Base-by-base conservation (phyloP, 2,113 vertebrate genomes). In the Petrocephalus zakoni region DNA sequence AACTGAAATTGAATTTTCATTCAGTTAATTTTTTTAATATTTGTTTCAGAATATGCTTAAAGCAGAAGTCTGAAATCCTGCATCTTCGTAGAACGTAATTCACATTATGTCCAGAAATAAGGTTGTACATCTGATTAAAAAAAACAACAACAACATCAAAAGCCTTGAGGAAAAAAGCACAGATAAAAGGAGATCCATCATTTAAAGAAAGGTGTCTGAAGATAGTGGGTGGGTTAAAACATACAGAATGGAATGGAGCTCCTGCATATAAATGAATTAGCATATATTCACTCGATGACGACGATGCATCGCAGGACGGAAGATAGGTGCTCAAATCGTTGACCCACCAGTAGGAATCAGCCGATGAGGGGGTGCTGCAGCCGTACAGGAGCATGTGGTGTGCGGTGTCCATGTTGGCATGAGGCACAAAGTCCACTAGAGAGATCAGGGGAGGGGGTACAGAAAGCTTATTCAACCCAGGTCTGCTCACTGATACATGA, bases 361-460 rank as follows among this genome's bases (percentile, higher is more conserved):
- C 94, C 89, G 97, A 97, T 9, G 95, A 95, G 1, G 98, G 98
- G 64, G 94, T 96, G 91, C 95, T 95, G 93, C 98, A 99, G 93
- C 98, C 97, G 55, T 97, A 99, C 58, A 99, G 94, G 34, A 99
- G 93, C 98, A 99, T 99, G 91, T 99, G 98, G 91, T 99, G 98
- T 87, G 97, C 97, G 21, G 97, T 99, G 88, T 98, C 96, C 98
- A 99, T 99, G 89, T 94, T 98, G 92, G 97, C 98, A 89, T 95
- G 96, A 91, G 98, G 98, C 82, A 96, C 95, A 93, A 99, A 99
- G 95, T 99, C 98, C 96, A 99, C 98, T 99, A 95, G 53, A 92
- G 85, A 92, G 10, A 90, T 94, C 68, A 89, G 90, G 92, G 91
- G 90, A 13, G 92, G 72, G 53, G 5, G 9, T 87, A 72, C n/a